Evolutionary conservation across 2,888 invertebrate genomes (phyloP).

Genomic region (Drosophila meridionalis): DNA sequence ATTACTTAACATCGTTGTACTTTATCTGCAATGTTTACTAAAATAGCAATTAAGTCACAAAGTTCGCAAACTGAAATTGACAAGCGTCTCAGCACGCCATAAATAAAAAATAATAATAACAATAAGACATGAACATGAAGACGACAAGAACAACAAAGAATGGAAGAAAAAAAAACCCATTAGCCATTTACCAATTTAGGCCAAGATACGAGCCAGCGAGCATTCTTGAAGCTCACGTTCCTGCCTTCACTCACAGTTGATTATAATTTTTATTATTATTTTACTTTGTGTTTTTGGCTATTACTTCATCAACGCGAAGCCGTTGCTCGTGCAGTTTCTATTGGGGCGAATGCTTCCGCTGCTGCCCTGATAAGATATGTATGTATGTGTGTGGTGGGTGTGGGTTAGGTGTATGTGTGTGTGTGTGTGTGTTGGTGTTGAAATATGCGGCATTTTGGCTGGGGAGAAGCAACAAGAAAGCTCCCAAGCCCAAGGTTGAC

Average conservation of each 20-base stretch:
- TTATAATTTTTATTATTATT: constrained; percentile 54
- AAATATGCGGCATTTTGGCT: constrained; percentile 19
- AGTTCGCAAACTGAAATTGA: constrained; percentile 43
- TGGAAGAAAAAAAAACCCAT: constrained; percentile 51
- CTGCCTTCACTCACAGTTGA: constrained; percentile 45
- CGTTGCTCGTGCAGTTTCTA: constrained; percentile 26
- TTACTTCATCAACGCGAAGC: constrained; percentile 66
- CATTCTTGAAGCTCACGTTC: constrained; percentile 42
- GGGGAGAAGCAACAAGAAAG: constrained; percentile 48
- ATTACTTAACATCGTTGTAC: constrained; percentile 47
- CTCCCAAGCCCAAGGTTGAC: constrained; percentile 68
- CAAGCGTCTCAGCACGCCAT: constrained; percentile 44
- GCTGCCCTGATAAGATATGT: constrained; percentile 59
- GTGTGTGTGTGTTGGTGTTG: constrained; percentile 2
- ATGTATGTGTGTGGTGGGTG: neutral
- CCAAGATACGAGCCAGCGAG: constrained; percentile 63
- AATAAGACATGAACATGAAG: constrained; percentile 24
- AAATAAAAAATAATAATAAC: constrained; percentile 45
- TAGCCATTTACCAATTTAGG: constrained; percentile 69
- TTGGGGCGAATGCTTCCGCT: constrained; percentile 53
- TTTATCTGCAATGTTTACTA: constrained; percentile 36
- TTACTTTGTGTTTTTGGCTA: constrained; percentile 48
- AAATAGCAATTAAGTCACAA: constrained; percentile 63
- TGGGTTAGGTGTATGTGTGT: neutral
- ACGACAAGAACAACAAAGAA: constrained; percentile 6